Conservation (phyloP, 2,113 vertebrate species). For the Uria lomvia region DNA sequence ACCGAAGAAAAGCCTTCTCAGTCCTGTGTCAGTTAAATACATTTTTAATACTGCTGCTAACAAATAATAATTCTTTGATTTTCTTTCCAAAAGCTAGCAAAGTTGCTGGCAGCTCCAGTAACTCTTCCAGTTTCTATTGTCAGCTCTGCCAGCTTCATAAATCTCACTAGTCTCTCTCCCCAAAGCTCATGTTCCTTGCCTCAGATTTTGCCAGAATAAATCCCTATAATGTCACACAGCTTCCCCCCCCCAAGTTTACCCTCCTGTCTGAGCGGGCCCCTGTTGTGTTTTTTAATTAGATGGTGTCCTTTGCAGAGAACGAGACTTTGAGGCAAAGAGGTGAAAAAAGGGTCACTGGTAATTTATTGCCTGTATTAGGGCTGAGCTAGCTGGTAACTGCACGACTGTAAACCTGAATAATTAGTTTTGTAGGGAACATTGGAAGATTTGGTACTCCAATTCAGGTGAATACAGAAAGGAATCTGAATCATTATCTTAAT, state of each 20-base stretch:
- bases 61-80: conserved; percentile 30
- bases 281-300: conserved; percentile 39
- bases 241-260: neutral
- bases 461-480: neutral
- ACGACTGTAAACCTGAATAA: neutral
- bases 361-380: neutral
- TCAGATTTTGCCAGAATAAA: conserved; percentile 16
- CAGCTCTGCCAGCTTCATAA: neutral
- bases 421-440: neutral
- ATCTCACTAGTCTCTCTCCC: neutral
- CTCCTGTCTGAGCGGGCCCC: neutral
- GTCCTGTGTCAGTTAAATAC: neutral
- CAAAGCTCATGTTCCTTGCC: neutral
- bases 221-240: neutral
- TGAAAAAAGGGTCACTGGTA: conserved; percentile 1
- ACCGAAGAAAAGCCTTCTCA: neutral
- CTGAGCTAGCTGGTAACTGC: neutral
- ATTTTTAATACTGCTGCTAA: conserved; percentile 7
- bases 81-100: neutral
- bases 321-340: neutral
- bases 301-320: neutral
- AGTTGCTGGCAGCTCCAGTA: neutral
- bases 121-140: neutral
- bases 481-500: neutral
- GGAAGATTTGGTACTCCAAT: neutral